Base-by-base conservation (phyloP, 2,113 vertebrate species). In the Dicentrarchus labrax region DNA sequence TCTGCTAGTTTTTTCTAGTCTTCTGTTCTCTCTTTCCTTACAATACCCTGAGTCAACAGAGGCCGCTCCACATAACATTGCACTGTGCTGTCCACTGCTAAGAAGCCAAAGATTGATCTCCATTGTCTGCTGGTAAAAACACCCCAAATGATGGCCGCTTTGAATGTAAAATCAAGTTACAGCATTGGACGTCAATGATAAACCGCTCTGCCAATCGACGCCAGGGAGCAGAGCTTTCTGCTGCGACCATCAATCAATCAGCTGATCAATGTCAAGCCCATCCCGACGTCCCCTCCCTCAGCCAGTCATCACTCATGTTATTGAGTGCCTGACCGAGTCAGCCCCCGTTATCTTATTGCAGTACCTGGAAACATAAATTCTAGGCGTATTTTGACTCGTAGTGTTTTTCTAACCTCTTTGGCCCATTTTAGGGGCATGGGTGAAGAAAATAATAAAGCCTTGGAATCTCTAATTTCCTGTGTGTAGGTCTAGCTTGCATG, bases 391-490 rank as follows among this genome's bases (percentile, higher is more conserved):
- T 84, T 69, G 53, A 21, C 64, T 64, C 8, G 22, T 56, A 41
- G 56, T 81, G 81, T 82, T 91, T 86, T 78, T 75, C 65, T 87
- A 82, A 91, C 73, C 74, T 79, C 67, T 69, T 45, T 38, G 60
- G 72, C 60, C 87, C 38, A 30, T 66, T 86, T 78, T 41, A 19
- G 70, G 76, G 75, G 56, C 54, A 60, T 76, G 36, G 67, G 72
- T 76, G 83, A 81, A 64, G 61, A 67, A 80, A 69, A 70, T 72
- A 88, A 91, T 82, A 88, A 86, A 84, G 56, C 41, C 60, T 50
- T 80, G 81, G 76, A 89, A 86, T 90, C 83, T 89, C 73, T 91
- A 78, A 91, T 91, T 93, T 94, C 87, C 92, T 91, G 92, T 72
- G 80, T 77, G 77, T 62, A 75, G 38, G 78, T 81, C 76, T n/a